Percentiles rank a stretch among this genome's conserved stretches.
Conservation (phyloP, 2,888 invertebrate genomes). For the Caenorhabditis macrosperma region DNA sequence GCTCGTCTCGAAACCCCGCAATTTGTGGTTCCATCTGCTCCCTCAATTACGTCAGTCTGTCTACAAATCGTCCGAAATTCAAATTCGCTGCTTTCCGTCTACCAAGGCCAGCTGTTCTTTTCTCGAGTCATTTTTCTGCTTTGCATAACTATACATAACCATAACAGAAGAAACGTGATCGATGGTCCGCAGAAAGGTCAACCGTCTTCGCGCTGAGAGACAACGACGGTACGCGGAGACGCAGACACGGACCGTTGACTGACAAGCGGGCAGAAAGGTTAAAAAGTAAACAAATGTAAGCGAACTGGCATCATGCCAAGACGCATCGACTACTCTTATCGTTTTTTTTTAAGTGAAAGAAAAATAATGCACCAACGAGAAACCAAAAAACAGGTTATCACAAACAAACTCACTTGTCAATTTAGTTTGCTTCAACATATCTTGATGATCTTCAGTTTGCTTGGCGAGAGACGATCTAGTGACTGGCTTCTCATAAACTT, state of each 20-base stretch:
- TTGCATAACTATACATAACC: constrained; percentile 50
- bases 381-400: neutral
- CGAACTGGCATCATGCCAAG: constrained; percentile 5
- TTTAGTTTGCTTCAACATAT: constrained; percentile 48
- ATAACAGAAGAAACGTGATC: constrained; percentile 43
- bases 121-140: constrained; percentile 31
- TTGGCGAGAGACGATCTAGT: constrained; percentile 30
- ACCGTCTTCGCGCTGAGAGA: constrained; percentile 21
- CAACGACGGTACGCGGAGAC: neutral
- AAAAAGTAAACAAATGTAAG: constrained; percentile 21
- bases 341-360: neutral
- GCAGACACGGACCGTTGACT: constrained; percentile 7
- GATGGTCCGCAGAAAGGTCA: constrained; percentile 43
- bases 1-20: constrained; percentile 7
- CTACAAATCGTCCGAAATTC: neutral
- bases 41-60: constrained; percentile 7
- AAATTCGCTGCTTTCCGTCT: constrained; percentile 3
- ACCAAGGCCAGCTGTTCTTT: constrained; percentile 40
- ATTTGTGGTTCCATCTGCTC: constrained; percentile 40
- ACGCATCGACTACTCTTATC: neutral
- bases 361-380: neutral
- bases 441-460: constrained; percentile 6
- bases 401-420: constrained; percentile 57
- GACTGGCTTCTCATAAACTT: constrained; percentile 46
- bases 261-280: neutral